Evolutionary conservation across 2,888 invertebrate species (phyloP), one percentile per base, ranked within the genome.

Genomic region (Drosophila melanocephala): DNA sequence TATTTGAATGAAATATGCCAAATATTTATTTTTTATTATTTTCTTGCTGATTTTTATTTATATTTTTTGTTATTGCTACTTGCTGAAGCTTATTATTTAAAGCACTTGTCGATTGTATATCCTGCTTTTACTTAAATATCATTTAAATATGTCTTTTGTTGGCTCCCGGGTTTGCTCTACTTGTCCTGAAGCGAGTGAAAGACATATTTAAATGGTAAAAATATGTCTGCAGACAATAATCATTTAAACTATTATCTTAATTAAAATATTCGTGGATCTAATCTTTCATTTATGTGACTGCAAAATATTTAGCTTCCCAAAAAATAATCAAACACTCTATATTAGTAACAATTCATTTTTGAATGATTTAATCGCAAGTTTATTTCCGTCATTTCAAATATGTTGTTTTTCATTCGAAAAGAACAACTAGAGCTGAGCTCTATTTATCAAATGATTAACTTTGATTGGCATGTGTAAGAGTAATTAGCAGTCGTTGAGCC

Each of bases 391-490:
- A 22, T 5, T 12, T 22, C 22, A 12, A 22, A 12, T 44, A 44
- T 44, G 1, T 12, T 22, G 22, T 6, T 6, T 22, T 12, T 12
- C 12, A 6, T 44, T 12, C 12, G 22, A 5, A 22, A 44, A 22
- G 22, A n/a, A 5, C n/a, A 42, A 1, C 14, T 44, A 4, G 14
- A 44, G 22, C 44, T 44, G 22, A 47, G 4, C 4, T 22, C 2
- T 16, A 4, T 22, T 47, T 22, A 7, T 22, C 7, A 47, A 47
- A 22, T 22, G 2, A 16, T 47, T 2, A 22, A 9, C 16, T 26
- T 16, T 26, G 9, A 5, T 16, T 16, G 9, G 5, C 16, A 35
- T 10, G 0, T 10, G 44, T 19, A 19, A 81, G 78, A 56, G 78
- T 59, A 65, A 19, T n/a, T 35, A 2, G 22, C 5, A 52, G 39